Evolutionary conservation across 2,888 invertebrate genomes (phyloP), one percentile per base, ranked within the genome.

Genomic region (Standfussiana lucernea): DNA sequence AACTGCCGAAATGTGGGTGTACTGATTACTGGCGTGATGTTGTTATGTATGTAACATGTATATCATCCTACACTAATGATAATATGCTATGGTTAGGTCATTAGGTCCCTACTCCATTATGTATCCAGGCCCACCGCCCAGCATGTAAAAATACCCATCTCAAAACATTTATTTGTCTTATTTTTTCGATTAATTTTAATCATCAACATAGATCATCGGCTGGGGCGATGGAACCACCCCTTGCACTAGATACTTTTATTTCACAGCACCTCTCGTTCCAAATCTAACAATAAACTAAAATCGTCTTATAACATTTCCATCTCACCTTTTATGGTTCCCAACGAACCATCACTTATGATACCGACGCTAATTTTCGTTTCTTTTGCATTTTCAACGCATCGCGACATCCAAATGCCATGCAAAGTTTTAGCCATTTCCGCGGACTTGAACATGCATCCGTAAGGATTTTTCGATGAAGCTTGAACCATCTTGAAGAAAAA

Each of bases 271-370:
- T 18, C 37, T 42, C 47, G 37, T 53, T 69, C 18, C 24, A 18
- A 32, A 18, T 62, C 18, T 21, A 37, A 67, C 7, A 24, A 24
- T 11, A 13, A 53, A 45, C 32, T 53, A 24, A 35, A 45, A 1
- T 61, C 24, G 28, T 35, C 11, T 18, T 21, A 40, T 45, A 56
- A 66, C 37, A 71, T 69, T 71, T 56, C 37, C n/a, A 35, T 47
- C 62, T 67, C 90, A 95, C 96, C 96, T 95, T 94, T 95, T 72
- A 92, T 84, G 80, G 96, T 95, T 77, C 90, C 93, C 75, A 94
- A 86, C 79, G 95, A 94, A 50, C 96, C 96, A 86, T 96, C 95
- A 84, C 96, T 96, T 87, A 96, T 93, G 73, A 95, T 90, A 66
- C 96, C 96, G 82, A 95, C 77, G 85, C 93, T 94, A 78, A 87